Percentiles rank a stretch among this genome's conserved stretches.
These are phyloP conservation scores for Drosophila tripunctata DNA, from an alignment of 2,888 invertebrate genomes.

Conservation along the genomic window DNA sequence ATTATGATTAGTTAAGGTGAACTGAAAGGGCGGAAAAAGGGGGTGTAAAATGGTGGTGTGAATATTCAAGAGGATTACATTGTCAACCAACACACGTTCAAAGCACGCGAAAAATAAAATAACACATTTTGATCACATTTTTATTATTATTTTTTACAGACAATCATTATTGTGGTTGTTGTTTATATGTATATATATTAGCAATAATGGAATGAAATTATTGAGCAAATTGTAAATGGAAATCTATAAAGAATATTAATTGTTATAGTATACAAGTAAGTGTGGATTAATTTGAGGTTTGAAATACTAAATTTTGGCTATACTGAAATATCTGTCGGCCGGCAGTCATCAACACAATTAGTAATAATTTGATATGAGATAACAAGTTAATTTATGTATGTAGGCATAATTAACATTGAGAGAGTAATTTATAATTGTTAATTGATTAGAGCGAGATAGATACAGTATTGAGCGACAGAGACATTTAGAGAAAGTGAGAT, in stretches of 20 bases:
- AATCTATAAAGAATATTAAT: constrained; percentile 32
- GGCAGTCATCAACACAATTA: constrained; percentile 42
- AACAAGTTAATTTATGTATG: constrained; percentile 45
- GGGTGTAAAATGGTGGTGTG: not conserved
- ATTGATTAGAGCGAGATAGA: constrained; percentile 36
- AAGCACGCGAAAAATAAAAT: constrained; percentile 52
- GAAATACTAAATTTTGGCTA: constrained; percentile 14
- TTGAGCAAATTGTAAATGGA: constrained; percentile 20
- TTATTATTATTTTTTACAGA: constrained; percentile 30
- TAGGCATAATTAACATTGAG: constrained; percentile 47
- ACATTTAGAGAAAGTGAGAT: constrained; percentile 23
- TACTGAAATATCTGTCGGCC: constrained; percentile 24
- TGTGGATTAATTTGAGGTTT: constrained; percentile 7
- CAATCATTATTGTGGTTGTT: constrained; percentile 28
- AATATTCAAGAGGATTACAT: constrained; percentile 6
- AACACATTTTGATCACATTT: constrained; percentile 40
- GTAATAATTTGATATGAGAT: constrained; percentile 47
- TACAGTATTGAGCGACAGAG: constrained; percentile 37
- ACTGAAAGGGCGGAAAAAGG: not conserved
- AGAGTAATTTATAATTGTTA: constrained; percentile 37
- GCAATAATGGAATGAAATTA: constrained; percentile 31
- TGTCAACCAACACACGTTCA: constrained; percentile 55
- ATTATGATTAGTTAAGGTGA: constrained; percentile 17
- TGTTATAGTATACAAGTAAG: constrained; percentile 14
- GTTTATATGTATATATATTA: constrained; percentile 34